A percentile compares a stretch with the other conserved stretches of the same genome.
Evolutionary conservation across 2,113 vertebrate genomes (phyloP).

Genomic region (Nanorana parkeri): DNA sequence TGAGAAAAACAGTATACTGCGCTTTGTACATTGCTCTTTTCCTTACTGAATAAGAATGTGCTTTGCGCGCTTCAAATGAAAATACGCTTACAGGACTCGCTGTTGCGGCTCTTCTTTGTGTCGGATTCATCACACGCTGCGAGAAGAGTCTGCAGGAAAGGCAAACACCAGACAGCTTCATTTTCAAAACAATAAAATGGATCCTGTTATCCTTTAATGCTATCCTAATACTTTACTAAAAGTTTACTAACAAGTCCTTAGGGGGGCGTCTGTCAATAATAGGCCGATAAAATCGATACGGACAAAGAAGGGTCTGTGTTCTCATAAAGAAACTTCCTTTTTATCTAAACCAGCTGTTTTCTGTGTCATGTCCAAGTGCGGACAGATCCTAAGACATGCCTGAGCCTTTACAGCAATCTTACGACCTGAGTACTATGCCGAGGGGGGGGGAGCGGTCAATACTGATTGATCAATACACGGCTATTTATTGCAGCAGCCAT

Average conservation of each 20-base stretch:
- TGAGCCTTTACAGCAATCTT: slow-evolving; percentile 22
- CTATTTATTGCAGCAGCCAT: slow-evolving; percentile 24
- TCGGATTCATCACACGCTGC: background rate
- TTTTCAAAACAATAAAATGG: slow-evolving; percentile 63
- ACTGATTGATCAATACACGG: background rate
- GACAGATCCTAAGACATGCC: background rate
- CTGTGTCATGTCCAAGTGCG: slow-evolving; percentile 55
- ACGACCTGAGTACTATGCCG: slow-evolving; percentile 23
- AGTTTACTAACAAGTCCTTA: slow-evolving; percentile 66
- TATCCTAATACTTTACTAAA: slow-evolving; percentile 67
- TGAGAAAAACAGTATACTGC: too few relatives aligned
- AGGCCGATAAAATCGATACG: slow-evolving; percentile 72
- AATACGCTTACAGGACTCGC: background rate
- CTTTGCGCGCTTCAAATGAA: too few relatives aligned
- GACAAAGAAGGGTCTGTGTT: slow-evolving; percentile 71
- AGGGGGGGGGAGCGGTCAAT: background rate
- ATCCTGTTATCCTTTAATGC: slow-evolving; percentile 61
- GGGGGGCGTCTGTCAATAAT: slow-evolving; percentile 69
- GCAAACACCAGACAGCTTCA: slow-evolving; percentile 45
- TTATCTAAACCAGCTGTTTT: slow-evolving; percentile 65
- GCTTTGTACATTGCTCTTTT: too few relatives aligned
- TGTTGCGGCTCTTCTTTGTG: background rate
- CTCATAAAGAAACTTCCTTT: slow-evolving; percentile 69
- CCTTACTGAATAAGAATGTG: too few relatives aligned
- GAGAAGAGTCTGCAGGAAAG: slow-evolving; percentile 16